Percentiles rank a stretch among this genome's conserved stretches.
These are phyloP conservation scores for Brachionus angularis DNA, from an alignment of 1,140 invertebrate species.

Conservation along the genomic window DNA sequence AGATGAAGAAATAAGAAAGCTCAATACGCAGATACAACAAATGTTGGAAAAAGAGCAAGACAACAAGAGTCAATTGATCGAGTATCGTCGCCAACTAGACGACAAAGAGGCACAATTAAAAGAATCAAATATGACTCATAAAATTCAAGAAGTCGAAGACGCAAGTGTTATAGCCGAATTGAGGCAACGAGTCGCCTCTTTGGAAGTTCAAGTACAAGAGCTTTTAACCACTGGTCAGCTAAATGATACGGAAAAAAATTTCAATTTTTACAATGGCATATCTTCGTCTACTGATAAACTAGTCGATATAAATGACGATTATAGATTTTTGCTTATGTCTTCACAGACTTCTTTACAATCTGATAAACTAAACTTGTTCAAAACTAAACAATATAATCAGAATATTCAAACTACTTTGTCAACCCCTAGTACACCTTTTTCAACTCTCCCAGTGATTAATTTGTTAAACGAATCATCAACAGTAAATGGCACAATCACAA, in stretches of 20 bases:
- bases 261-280: conserved; percentile 37
- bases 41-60: conserved; percentile 2
- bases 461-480: too few species aligned
- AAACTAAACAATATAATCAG: not conserved
- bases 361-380: not conserved
- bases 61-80: not conserved
- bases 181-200: conserved; percentile 83
- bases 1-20: conserved; percentile 19
- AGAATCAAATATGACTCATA: conserved; percentile 86
- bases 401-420: too few species aligned
- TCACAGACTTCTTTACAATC: conserved; percentile 11
- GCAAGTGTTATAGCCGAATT: conserved; percentile 88
- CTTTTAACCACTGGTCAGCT: conserved; percentile 35
- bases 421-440: too few species aligned
- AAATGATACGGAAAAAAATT: conserved; percentile 30
- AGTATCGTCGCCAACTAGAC: conserved; percentile 23
- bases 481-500: conserved; percentile 17
- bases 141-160: conserved; percentile 87
- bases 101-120: conserved; percentile 63
- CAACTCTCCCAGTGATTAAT: conserved; percentile 8
- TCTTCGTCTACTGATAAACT: conserved; percentile 22
- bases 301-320: conserved; percentile 21
- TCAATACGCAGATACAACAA: conserved; percentile 4
- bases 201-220: conserved; percentile 63
- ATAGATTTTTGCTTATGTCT: conserved; percentile 23